These are phyloP conservation scores for Ophion ventricosus DNA, from an alignment of 2,888 invertebrate species.

Conservation along the genomic window DNA sequence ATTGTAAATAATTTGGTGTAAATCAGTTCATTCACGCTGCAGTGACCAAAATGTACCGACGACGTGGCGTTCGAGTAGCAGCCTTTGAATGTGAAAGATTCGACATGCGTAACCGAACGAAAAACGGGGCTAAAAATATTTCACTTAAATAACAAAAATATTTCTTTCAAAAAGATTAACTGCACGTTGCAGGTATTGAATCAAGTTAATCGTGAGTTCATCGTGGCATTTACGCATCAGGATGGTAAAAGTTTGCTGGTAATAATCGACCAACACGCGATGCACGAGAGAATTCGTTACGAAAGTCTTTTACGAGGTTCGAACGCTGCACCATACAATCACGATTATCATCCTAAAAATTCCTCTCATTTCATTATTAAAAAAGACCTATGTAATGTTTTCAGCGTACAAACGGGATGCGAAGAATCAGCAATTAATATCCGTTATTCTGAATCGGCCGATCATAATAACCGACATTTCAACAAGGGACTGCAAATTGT, in stretches of 20 bases:
- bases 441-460: slow-evolving; percentile 72
- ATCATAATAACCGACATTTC: slow-evolving; percentile 73
- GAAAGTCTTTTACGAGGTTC: slow-evolving; percentile 85
- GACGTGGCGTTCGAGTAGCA: no score
- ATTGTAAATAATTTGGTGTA: no score
- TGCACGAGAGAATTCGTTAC: slow-evolving; percentile 92
- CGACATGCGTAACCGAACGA: no score
- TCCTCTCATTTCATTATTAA: slow-evolving; percentile 12
- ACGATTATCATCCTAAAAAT: slow-evolving; percentile 2
- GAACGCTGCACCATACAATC: not conserved
- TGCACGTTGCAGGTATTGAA: slow-evolving; percentile 85
- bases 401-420: slow-evolving; percentile 84
- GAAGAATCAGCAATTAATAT: slow-evolving; percentile 72
- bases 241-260: slow-evolving; percentile 85
- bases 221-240: slow-evolving; percentile 84
- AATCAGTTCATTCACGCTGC: no score
- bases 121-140: no score
- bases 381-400: slow-evolving; percentile 57
- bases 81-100: no score
- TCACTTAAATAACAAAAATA: no score
- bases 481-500: slow-evolving; percentile 60
- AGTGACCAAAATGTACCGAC: no score
- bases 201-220: slow-evolving; percentile 91
- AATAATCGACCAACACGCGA: slow-evolving; percentile 94
- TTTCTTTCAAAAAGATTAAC: no score